phyloP scores from a whole-genome alignment of 2,797 vertebrate genomes.

The Bovichtus variegatus region DNA sequence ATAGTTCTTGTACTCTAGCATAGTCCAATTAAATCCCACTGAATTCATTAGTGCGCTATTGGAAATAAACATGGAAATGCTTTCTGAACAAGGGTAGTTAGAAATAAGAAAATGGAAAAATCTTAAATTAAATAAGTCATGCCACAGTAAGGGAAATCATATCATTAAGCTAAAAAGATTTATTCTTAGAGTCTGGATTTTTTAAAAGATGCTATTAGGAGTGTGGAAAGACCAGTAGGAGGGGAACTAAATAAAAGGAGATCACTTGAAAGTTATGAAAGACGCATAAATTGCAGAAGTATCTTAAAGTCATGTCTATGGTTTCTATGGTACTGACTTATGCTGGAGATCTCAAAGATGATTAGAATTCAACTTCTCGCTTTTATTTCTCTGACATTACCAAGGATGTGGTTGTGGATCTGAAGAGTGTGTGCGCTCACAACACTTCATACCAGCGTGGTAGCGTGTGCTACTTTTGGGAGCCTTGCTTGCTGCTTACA shows the following conservation, averaged over 20 bases:
- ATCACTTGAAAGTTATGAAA: too few species aligned
- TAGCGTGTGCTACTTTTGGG: conserved; percentile 70
- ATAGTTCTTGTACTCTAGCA: too few species aligned
- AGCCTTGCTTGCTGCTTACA: conserved; percentile 53
- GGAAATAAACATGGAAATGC: not conserved
- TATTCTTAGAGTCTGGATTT: not conserved
- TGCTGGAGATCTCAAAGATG: conserved; percentile 40
- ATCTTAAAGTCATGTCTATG: too few species aligned
- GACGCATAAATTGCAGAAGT: too few species aligned
- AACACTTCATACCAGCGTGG: conserved; percentile 13
- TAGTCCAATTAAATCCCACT: conserved; percentile 16
- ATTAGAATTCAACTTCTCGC: conserved; percentile 54
- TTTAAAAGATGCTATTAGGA: not conserved
- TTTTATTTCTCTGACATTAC: conserved; percentile 61
- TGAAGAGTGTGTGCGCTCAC: not conserved
- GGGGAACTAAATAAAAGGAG: too few species aligned
- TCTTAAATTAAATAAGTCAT: too few species aligned
- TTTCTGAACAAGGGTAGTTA: not conserved
- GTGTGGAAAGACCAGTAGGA: too few species aligned
- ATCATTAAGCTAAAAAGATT: not conserved
- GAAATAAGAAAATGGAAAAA: not conserved
- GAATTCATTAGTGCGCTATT: too few species aligned
- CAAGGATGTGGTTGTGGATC: conserved; percentile 83
- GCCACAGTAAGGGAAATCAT: not conserved
- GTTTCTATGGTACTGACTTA: conserved; percentile 51